Evolutionary conservation across 2,113 vertebrate species (phyloP).

Genomic region (Xenopus borealis): DNA sequence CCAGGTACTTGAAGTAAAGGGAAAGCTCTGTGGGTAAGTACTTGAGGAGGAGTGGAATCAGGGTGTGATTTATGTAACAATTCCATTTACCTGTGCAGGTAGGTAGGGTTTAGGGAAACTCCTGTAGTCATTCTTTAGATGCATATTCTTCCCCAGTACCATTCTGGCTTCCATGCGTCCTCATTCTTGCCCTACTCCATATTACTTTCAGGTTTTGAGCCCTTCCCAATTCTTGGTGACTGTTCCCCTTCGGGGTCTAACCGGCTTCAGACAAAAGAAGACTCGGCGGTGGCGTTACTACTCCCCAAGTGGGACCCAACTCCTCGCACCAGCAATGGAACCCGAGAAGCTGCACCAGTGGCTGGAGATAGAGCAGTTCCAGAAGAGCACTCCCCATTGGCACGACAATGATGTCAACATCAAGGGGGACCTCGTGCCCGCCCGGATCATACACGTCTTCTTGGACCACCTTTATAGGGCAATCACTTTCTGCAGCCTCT

Average conservation of each 20-base stretch:
- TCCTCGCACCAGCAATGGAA: conserved; percentile 67
- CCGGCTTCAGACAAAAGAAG: conserved; percentile 64
- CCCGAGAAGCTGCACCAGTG: conserved; percentile 78
- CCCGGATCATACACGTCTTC: conserved; percentile 71
- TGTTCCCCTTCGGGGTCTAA: conserved; percentile 70
- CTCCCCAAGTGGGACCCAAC: conserved; percentile 63
- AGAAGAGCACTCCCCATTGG: conserved; percentile 74
- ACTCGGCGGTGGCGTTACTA: conserved; percentile 72
- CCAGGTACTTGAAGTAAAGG: too few relatives aligned
- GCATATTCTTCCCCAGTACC: background rate
- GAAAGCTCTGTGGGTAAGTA: too few relatives aligned
- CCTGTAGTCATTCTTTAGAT: background rate
- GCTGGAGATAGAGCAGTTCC: conserved; percentile 75
- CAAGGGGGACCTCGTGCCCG: conserved; percentile 73
- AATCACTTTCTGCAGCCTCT: conserved; percentile 61
- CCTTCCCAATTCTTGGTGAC: conserved; percentile 73
- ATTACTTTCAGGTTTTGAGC: conserved; percentile 65
- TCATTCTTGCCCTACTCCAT: background rate
- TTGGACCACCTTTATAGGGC: conserved; percentile 70
- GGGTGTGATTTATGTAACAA: too few relatives aligned
- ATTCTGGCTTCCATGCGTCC: background rate
- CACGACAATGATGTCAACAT: conserved; percentile 68
- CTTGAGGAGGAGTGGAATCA: too few relatives aligned
- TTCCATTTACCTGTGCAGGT: too few relatives aligned
- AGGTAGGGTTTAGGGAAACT: background rate